Evolutionary conservation across 2,113 vertebrate species (phyloP), one percentile per base, ranked within the genome.

Genomic region (Rhynchomys soricoides): DNA sequence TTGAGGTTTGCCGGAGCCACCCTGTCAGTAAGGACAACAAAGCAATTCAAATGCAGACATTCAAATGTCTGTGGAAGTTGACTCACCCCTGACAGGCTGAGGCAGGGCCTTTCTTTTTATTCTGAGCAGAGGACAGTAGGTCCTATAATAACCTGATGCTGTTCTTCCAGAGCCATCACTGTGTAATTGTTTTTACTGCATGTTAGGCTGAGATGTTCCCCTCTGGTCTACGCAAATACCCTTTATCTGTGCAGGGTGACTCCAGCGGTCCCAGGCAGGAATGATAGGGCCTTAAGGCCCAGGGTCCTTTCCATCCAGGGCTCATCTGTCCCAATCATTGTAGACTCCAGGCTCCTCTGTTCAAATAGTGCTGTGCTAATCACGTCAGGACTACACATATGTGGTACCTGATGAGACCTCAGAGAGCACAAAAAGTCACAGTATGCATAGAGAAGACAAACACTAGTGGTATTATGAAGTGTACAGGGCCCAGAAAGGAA

Each of bases 401-500:
- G 9, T 34, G 17, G 66, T 68, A 50, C 50, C 40, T 0, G 24
- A 26, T 22, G 19, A 2, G 3, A 21, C 11, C 4, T 16, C n/a
- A 22, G 66, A 92, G 48, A 62, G 31, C 45, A 57, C 45, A 64
- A 50, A 37, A 50, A 83, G 74, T 9, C 29, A n/a, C 50, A 93
- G 6, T 17, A 5, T 29, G n/a, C 34, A 24, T n/a, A 3, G 45
- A 19, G n/a, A 55, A 45, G 52, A 0, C 17, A 48, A 78, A 55
- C 1, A 0, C 45, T 0, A 45, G 17, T 55, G 43, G 6, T 21
- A 9, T 37, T 45, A 3, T 12, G 4, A 11, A 45, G 40, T 31
- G 22, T 1, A 6, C 45, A 3, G 26, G 22, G 43, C 13, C 40
- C 26, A 26, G 43, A 43, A n/a, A 83, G 48, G 52, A 66, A 90